Evolutionary conservation across 2,113 vertebrate species (phyloP).

Genomic region (Piprites chloris): DNA sequence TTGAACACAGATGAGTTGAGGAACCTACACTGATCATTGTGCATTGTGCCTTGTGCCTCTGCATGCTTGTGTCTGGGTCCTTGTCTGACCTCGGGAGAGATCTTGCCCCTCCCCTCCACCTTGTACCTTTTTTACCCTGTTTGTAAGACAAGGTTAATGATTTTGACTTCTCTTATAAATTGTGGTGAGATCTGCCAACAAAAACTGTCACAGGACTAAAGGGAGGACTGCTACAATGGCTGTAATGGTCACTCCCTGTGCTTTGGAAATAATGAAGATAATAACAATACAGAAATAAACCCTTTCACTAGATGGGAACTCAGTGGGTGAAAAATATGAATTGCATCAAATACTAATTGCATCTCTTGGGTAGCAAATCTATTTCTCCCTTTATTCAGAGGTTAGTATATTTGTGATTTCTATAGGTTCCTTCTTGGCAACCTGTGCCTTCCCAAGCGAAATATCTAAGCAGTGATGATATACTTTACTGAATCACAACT

Average conservation of each 20-base stretch:
- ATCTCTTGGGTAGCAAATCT: neutral
- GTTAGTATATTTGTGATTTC: neutral
- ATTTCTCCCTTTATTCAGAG: neutral
- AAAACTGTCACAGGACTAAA: slow-evolving; percentile 10
- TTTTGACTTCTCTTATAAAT: slow-evolving; percentile 19
- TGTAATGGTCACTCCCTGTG: neutral
- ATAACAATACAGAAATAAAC: neutral
- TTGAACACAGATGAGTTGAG: neutral
- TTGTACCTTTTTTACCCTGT: neutral
- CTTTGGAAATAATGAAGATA: neutral
- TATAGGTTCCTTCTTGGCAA: neutral
- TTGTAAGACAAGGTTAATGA: neutral
- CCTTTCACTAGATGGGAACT: neutral
- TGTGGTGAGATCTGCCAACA: neutral
- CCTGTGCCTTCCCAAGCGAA: neutral
- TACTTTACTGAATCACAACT: neutral
- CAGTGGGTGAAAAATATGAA: neutral
- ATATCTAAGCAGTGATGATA: neutral
- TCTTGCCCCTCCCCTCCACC: neutral
- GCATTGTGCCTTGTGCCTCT: neutral
- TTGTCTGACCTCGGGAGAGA: neutral
- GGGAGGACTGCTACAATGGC: neutral
- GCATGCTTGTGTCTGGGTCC: neutral
- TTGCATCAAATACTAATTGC: neutral
- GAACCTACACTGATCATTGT: neutral